Percentiles rank a stretch among this genome's conserved stretches.
phyloP scores from a whole-genome alignment of 1,140 invertebrate genomes.

The Brachionus rotundiformis region DNA sequence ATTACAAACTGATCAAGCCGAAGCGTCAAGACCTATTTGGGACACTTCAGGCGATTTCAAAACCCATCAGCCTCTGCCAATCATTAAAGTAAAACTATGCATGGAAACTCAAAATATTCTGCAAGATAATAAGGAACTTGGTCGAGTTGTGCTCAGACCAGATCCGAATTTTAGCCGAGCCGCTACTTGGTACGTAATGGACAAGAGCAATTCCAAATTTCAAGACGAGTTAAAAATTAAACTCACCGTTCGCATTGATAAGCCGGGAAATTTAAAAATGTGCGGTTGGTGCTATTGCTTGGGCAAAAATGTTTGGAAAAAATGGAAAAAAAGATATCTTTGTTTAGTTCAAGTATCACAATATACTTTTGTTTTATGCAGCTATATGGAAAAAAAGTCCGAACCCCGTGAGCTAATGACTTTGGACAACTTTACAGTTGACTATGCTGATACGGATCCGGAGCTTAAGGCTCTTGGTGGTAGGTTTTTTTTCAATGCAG shows the following conservation, averaged over 20 bases:
- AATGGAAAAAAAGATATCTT: slow-evolving; percentile 98
- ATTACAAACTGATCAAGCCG: slow-evolving; percentile 96
- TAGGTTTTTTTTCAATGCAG: slow-evolving; percentile 94
- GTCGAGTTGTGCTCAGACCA: slow-evolving; percentile 80
- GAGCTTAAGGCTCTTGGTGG: slow-evolving; percentile 69
- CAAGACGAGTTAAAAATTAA: slow-evolving; percentile 95
- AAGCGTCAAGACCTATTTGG: slow-evolving; percentile 87
- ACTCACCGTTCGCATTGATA: slow-evolving; percentile 96
- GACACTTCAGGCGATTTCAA: slow-evolving; percentile 90
- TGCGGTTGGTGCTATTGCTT: slow-evolving; percentile 88
- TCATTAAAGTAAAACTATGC: slow-evolving; percentile 92
- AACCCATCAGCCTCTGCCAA: slow-evolving; percentile 90
- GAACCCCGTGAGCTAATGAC: slow-evolving; percentile 99
- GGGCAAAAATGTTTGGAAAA: slow-evolving; percentile 97
- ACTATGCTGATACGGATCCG: slow-evolving; percentile 85
- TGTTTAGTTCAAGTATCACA: slow-evolving; percentile 95
- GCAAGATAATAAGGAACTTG: slow-evolving; percentile 97
- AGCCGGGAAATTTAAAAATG: slow-evolving; percentile 98
- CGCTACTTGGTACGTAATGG: slow-evolving; percentile 97
- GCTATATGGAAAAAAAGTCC: slow-evolving; percentile 97
- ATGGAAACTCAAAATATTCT: slow-evolving; percentile 96
- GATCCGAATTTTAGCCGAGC: slow-evolving; percentile 85
- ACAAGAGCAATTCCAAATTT: slow-evolving; percentile 75
- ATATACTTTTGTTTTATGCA: slow-evolving; percentile 99
- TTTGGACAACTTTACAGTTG: slow-evolving; percentile 96